phyloP scores from a whole-genome alignment of 2,113 vertebrate genomes.

The Amazona guildingii region DNA sequence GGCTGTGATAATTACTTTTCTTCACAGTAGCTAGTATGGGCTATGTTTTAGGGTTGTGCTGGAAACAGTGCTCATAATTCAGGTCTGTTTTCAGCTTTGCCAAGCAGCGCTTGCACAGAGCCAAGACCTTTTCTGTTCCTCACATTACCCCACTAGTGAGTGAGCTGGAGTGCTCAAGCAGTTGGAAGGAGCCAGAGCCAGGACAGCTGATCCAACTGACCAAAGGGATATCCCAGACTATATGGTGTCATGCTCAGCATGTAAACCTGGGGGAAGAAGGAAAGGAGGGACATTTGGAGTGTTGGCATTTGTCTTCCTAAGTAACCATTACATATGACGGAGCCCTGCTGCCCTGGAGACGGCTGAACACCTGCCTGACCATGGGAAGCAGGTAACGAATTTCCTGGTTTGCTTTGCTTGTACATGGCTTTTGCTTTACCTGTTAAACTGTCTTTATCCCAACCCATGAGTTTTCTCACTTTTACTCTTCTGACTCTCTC shows the following conservation, averaged over 20 bases:
- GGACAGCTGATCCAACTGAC: background rate
- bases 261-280: background rate
- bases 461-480: background rate
- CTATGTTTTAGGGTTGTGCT: background rate
- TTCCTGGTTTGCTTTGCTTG: background rate
- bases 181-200: background rate
- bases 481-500: background rate
- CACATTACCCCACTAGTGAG: background rate
- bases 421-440: background rate
- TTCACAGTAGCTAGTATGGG: too few species aligned
- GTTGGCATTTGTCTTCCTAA: background rate
- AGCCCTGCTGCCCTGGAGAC: background rate
- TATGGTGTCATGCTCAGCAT: background rate
- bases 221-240: background rate
- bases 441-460: background rate
- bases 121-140: background rate
- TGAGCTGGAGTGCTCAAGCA: background rate
- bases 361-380: background rate
- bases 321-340: background rate
- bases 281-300: background rate
- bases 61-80: background rate
- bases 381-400: background rate
- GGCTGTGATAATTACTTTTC: background rate
- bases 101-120: background rate
- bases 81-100: background rate